Evolutionary conservation across 2,888 invertebrate genomes (phyloP), one percentile per base, ranked within the genome.

Genomic region (Lobophora halterata): DNA sequence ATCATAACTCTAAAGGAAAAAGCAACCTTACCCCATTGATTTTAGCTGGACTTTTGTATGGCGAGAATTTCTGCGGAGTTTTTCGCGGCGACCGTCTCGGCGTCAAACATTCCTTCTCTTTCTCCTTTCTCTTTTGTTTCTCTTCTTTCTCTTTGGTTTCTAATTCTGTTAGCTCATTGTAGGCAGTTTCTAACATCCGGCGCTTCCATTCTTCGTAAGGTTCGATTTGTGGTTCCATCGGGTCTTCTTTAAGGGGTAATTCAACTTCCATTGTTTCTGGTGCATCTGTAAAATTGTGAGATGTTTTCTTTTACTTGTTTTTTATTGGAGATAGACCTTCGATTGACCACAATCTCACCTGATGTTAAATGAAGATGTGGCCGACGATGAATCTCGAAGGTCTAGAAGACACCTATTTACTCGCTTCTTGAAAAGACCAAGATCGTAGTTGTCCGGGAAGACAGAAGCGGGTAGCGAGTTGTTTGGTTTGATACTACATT

Each of bases 191-290:
- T 8, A 92, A 55, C 66, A 92, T 90, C 18, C 91, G 77, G 10
- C 69, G 70, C 44, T 89, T 91, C 92, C 92, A 92, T 6, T 80
- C 81, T 38, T 90, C 89, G 46, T 92, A 92, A 1, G 89, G 79
- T 64, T 92, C 92, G 25, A 79, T 56, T 49, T 66, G 50, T 1
- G 61, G 61, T 54, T 80, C 71, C 17, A 49, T 33, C 26, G 55
- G 0, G 21, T 52, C 49, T 42, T 71, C 61, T 59, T 42, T 59
- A 49, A 14, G 51, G 5, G 26, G 34, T 11, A 31, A 3, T 6
- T 79, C 77, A 0, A 73, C 28, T 5, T 80, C 75, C 71, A 78
- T 77, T 11, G 47, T 38, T 28, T 65, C 61, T 31, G 57, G 56
- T 39, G 69, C 66, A 42, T 55, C 73, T 78, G 58, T 4, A 43